A percentile compares a stretch with the other conserved stretches of the same genome.
Conservation (phyloP, 2,797 vertebrate genomes). For the Diplodus sargus region DNA sequence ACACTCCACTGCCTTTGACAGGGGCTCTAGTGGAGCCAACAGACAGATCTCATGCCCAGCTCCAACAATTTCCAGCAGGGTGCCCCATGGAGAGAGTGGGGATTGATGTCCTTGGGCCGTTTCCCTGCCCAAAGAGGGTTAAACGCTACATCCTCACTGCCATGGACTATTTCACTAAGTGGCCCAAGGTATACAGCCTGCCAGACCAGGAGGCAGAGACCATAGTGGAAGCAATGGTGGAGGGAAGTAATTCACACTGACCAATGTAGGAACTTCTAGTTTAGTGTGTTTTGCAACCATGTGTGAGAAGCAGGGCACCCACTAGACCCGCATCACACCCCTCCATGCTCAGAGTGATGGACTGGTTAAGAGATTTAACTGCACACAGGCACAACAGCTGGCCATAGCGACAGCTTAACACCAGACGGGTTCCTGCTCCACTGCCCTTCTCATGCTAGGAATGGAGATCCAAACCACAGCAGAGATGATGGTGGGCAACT, state of each 20-base stretch:
- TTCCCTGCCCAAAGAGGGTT: background rate
- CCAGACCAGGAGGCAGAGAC: slow-evolving; percentile 26
- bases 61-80: background rate
- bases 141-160: slow-evolving; percentile 8
- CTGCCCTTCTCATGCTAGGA: too few species aligned
- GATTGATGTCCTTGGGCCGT: background rate
- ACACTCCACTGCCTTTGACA: background rate
- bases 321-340: background rate
- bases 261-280: slow-evolving; percentile 35
- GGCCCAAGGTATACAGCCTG: slow-evolving; percentile 1
- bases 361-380: background rate
- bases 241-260: background rate
- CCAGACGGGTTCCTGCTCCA: too few species aligned
- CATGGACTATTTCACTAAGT: slow-evolving; percentile 24
- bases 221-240: background rate
- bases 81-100: slow-evolving; percentile 14
- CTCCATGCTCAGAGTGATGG: background rate
- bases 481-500: too few species aligned
- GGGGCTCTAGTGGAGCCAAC: slow-evolving; percentile 17
- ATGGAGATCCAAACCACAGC: too few species aligned
- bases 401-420: background rate
- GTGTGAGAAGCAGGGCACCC: slow-evolving; percentile 9
- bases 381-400: background rate
- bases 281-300: background rate
- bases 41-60: background rate